These are phyloP conservation scores for Iguana delicatissima DNA, from an alignment of 2,797 vertebrate species.

Conservation along the genomic window DNA sequence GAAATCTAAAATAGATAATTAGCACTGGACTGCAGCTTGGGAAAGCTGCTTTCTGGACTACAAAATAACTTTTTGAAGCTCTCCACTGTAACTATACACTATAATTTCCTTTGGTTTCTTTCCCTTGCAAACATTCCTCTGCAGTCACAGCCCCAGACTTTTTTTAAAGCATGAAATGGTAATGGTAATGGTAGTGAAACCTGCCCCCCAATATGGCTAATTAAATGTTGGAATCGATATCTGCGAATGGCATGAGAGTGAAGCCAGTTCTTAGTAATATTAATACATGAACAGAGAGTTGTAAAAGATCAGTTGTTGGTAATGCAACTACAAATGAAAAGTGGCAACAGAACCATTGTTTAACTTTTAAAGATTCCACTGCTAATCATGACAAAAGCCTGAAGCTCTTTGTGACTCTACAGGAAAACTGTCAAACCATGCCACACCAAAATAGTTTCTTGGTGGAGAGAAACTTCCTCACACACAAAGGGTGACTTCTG, in stretches of 20 bases:
- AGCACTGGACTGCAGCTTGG: too few relatives aligned
- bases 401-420: background rate
- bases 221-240: background rate
- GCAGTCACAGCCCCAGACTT: background rate
- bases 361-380: background rate
- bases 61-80: too few relatives aligned
- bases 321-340: background rate
- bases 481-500: slow-evolving; percentile 37
- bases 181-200: too few relatives aligned
- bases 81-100: too few relatives aligned
- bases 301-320: background rate
- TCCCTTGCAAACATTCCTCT: too few relatives aligned
- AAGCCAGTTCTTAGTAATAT: background rate
- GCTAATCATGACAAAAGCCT: background rate
- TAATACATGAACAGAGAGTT: background rate
- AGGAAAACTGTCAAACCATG: background rate
- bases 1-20: background rate
- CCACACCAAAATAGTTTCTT: background rate
- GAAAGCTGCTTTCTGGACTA: too few relatives aligned
- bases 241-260: background rate
- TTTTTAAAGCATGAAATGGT: too few relatives aligned
- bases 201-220: background rate
- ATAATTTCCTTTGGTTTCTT: too few relatives aligned
- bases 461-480: slow-evolving; percentile 25
- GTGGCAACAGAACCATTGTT: background rate